phyloP scores from a whole-genome alignment of 2,888 invertebrate species.

The Tillus elongatus region DNA sequence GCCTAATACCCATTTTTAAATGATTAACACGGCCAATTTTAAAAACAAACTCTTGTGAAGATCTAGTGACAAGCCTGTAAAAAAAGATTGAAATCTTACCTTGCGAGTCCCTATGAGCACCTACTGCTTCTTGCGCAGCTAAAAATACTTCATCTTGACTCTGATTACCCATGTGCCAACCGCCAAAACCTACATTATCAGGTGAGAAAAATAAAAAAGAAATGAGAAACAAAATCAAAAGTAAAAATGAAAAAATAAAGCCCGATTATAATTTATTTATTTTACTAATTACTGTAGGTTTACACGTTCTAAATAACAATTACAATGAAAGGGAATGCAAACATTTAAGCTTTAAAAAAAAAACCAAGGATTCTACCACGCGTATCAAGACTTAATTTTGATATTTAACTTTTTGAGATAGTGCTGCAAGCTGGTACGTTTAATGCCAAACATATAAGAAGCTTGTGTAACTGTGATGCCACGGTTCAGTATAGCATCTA shows the following conservation, averaged over 20 bases:
- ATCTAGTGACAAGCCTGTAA: slow-evolving; percentile 24
- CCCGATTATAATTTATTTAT: no score
- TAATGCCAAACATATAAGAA: slow-evolving; percentile 45
- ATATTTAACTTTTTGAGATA: slow-evolving; percentile 48
- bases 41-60: no score
- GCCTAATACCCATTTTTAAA: no score
- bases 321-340: no score
- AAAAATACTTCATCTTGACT: slow-evolving; percentile 80
- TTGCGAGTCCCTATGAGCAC: slow-evolving; percentile 82
- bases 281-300: no score
- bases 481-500: slow-evolving; percentile 45
- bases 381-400: slow-evolving; percentile 34
- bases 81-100: slow-evolving; percentile 59
- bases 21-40: no score
- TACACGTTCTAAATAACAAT: slow-evolving; percentile 7
- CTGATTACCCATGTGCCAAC: slow-evolving; percentile 75
- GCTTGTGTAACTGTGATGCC: slow-evolving; percentile 46
- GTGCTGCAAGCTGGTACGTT: slow-evolving; percentile 47
- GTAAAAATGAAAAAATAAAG: no score
- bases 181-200: slow-evolving; percentile 73
- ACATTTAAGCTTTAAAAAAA: no score
- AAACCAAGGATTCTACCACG: no score
- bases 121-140: slow-evolving; percentile 68
- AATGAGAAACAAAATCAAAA: no score
- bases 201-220: slow-evolving; percentile 32